phyloP scores from a whole-genome alignment of 2,888 invertebrate genomes.

The Crematogaster levior region DNA sequence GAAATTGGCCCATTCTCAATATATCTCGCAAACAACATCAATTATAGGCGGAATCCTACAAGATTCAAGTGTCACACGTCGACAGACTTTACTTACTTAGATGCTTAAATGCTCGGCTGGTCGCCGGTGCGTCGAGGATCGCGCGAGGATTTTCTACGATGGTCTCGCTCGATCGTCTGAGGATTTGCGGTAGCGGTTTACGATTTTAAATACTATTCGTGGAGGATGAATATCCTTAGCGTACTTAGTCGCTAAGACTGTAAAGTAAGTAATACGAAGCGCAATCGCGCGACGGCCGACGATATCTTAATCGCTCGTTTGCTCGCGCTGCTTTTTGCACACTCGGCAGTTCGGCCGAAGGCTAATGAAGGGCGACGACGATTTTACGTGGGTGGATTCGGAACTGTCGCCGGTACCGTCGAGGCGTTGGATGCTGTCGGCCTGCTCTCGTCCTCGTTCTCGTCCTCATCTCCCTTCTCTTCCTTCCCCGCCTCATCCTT shows the following conservation, averaged over 20 bases:
- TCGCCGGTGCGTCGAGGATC: slow-evolving; percentile 41
- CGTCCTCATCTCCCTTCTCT: slow-evolving; percentile 80
- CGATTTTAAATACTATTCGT: slow-evolving; percentile 7
- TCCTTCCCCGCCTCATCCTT: slow-evolving; percentile 83
- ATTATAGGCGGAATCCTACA: slow-evolving; percentile 59
- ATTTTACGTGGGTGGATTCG: slow-evolving; percentile 79
- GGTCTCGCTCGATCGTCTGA: slow-evolving; percentile 46
- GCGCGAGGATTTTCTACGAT: slow-evolving; percentile 36
- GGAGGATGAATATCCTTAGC: slow-evolving; percentile 2
- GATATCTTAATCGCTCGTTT: slow-evolving; percentile 23
- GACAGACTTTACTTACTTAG: slow-evolving; percentile 61
- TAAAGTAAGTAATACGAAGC: not conserved
- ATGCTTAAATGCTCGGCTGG: slow-evolving; percentile 47
- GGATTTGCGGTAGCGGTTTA: slow-evolving; percentile 22
- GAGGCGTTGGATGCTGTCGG: slow-evolving; percentile 80
- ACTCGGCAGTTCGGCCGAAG: slow-evolving; percentile 8
- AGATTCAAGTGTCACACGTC: slow-evolving; percentile 52
- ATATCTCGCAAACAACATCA: slow-evolving; percentile 49
- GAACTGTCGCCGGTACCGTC: slow-evolving; percentile 75
- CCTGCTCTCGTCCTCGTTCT: slow-evolving; percentile 79
- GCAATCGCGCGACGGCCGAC: not conserved
- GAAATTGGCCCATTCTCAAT: slow-evolving; percentile 55
- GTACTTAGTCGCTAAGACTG: slow-evolving; percentile 4
- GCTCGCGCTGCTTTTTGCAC: slow-evolving; percentile 18
- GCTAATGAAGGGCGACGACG: not conserved